A percentile compares a stretch with the other conserved stretches of the same genome.
These are phyloP conservation scores for Malachius bipustulatus DNA, from an alignment of 2,888 invertebrate genomes.

Conservation along the genomic window DNA sequence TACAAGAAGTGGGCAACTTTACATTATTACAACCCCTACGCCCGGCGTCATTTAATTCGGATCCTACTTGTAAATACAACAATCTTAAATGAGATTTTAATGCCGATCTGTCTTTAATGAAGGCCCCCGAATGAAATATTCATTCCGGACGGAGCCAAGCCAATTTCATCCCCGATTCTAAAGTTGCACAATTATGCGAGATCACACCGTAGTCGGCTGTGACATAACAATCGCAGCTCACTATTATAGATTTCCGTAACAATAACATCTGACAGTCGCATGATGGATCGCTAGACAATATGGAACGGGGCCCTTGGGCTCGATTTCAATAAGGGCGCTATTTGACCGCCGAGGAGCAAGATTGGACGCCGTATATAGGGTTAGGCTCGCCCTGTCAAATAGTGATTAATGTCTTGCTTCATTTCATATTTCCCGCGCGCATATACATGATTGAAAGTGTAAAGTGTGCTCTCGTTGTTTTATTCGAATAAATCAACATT, in stretches of 20 bases:
- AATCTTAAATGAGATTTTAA: slow-evolving; percentile 34
- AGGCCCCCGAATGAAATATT: slow-evolving; percentile 34
- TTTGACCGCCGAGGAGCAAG: slow-evolving; percentile 24
- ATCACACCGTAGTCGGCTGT: slow-evolving; percentile 32
- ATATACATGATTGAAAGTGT: too few relatives aligned
- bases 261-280: slow-evolving; percentile 36
- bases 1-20: too few relatives aligned
- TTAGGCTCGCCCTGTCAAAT: slow-evolving; percentile 26
- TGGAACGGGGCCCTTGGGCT: slow-evolving; percentile 26
- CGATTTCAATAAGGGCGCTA: slow-evolving; percentile 24
- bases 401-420: slow-evolving; percentile 33
- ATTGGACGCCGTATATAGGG: slow-evolving; percentile 13
- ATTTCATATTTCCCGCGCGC: slow-evolving; percentile 26
- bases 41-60: too few relatives aligned
- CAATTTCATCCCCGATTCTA: slow-evolving; percentile 35
- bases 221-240: slow-evolving; percentile 31
- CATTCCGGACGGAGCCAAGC: slow-evolving; percentile 37
- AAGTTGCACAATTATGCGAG: slow-evolving; percentile 37
- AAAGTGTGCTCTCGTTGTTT: too few relatives aligned
- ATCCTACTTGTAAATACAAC: too few relatives aligned
- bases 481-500: too few relatives aligned
- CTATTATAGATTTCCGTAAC: slow-evolving; percentile 36
- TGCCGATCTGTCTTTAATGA: slow-evolving; percentile 29
- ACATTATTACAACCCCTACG: too few relatives aligned
- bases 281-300: slow-evolving; percentile 39